Base-by-base conservation (phyloP, 2,113 vertebrate species). In the Lepidothrix coronata region DNA sequence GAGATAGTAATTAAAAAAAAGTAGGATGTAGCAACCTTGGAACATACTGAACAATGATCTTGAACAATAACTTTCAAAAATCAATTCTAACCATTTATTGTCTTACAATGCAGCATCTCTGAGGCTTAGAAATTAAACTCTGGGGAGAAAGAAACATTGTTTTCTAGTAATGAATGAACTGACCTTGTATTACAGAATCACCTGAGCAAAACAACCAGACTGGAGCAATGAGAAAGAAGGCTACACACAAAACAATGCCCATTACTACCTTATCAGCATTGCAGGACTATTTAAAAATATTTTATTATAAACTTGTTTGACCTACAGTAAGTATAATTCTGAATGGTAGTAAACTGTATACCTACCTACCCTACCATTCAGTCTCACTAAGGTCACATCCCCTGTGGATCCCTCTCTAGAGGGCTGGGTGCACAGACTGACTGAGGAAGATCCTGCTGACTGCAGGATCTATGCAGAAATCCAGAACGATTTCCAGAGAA, bases 111-210 rank as follows among this genome's bases (percentile, higher is more conserved):
- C 28, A 73, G 20, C 28, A 43, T 46, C 11, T 66, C 75, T 77
- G 72, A 93, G 72, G 35, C 16, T 89, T 63, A 62, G 73, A 93
- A 91, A 89, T 27, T 58, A 61, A 82, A 63, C 48, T 52, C 44
- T 11, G 8, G 54, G 31, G 46, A 90, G 33, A 83, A 80, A 17
- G 30, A 85, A 88, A 66, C 0, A 0, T 6, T 67, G 23, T 25
- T 58, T 75, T 85, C 75, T 75, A 82, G 54, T 71, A 84, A 72
- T 28, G 73, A 91, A 81, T 1, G 1, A 61, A 35, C 35, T 77
- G n/a, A 59, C 65, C 85, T 88, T 83, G 57, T 74, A 48, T 62
- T 82, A 55, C 51, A 80, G 33, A 66, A 70, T 55, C 68, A 77
- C 24, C 31, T 63, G 14, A 94, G 31, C 28, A 88, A 79, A 88